Conservation (phyloP, 1,140 invertebrate species). For the Charaxes varanes region DNA sequence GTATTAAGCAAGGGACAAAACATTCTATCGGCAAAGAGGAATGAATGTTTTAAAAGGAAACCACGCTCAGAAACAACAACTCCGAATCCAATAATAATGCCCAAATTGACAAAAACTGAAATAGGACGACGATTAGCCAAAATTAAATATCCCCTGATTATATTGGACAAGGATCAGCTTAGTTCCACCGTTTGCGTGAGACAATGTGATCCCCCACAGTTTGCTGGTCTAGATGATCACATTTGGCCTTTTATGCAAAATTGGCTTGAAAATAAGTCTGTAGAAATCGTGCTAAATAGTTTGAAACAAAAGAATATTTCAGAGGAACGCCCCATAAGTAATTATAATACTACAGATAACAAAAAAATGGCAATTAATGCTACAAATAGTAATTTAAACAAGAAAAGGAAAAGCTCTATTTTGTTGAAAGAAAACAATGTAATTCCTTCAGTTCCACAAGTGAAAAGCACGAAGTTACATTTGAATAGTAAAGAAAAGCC, state of each 20-base stretch:
- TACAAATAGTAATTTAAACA: background rate
- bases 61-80: conserved; percentile 24
- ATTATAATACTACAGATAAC: background rate
- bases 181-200: conserved; percentile 30
- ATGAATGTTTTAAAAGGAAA: conserved; percentile 18
- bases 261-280: conserved; percentile 21
- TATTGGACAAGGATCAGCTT: conserved; percentile 47
- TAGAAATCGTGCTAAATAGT: too few species aligned
- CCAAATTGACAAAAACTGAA: conserved; percentile 42
- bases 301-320: too few species aligned
- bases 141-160: conserved; percentile 43
- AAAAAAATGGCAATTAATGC: background rate
- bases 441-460: background rate
- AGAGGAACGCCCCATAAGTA: too few species aligned
- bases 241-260: conserved; percentile 55
- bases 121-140: conserved; percentile 37
- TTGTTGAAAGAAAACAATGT: background rate
- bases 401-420: background rate
- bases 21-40: conserved; percentile 4
- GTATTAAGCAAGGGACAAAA: conserved; percentile 33
- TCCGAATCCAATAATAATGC: conserved; percentile 18
- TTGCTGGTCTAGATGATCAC: conserved; percentile 41
- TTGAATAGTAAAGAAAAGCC: conserved; percentile 17
- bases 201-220: conserved; percentile 36
- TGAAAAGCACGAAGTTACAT: conserved; percentile 2